Conservation (phyloP, 2,888 invertebrate species). For the Calephelis perditalis region DNA sequence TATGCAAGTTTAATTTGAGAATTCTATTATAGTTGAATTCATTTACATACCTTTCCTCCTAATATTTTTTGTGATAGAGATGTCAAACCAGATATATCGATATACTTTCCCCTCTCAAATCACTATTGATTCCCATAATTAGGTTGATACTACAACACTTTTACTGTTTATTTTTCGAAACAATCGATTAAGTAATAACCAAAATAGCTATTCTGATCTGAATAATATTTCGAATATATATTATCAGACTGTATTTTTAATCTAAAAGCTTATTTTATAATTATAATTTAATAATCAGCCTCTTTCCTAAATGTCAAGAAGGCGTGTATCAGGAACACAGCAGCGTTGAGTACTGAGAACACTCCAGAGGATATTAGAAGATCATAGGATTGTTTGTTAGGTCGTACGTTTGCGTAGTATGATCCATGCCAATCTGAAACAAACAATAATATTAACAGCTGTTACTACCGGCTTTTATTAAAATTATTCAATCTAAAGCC, state of each 20-base stretch:
- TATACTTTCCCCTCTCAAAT: too few relatives aligned
- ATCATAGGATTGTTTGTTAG: slow-evolving; percentile 82
- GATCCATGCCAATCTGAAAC: slow-evolving; percentile 67
- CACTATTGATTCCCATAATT: too few relatives aligned
- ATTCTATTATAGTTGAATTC: too few relatives aligned
- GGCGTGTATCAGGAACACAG: slow-evolving; percentile 80
- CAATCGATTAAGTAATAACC: background rate
- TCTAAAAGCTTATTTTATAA: too few relatives aligned
- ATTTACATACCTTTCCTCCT: too few relatives aligned
- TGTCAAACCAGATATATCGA: background rate
- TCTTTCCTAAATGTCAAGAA: slow-evolving; percentile 78
- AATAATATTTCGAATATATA: slow-evolving; percentile 8
- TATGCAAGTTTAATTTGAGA: too few relatives aligned
- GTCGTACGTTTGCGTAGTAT: slow-evolving; percentile 74
- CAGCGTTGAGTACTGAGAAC: slow-evolving; percentile 79
- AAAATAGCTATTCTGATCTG: slow-evolving; percentile 8
- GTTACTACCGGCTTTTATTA: background rate
- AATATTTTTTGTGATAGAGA: too few relatives aligned
- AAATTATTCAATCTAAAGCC: too few relatives aligned
- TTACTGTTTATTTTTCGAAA: too few relatives aligned
- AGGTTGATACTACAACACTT: too few relatives aligned
- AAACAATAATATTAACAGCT: background rate
- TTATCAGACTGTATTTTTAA: slow-evolving; percentile 3
- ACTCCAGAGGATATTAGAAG: slow-evolving; percentile 82
- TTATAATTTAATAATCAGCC: slow-evolving; percentile 59